These are phyloP conservation scores for Perdix hodgsoniae DNA, from an alignment of 2,797 vertebrate genomes.

Conservation along the genomic window DNA sequence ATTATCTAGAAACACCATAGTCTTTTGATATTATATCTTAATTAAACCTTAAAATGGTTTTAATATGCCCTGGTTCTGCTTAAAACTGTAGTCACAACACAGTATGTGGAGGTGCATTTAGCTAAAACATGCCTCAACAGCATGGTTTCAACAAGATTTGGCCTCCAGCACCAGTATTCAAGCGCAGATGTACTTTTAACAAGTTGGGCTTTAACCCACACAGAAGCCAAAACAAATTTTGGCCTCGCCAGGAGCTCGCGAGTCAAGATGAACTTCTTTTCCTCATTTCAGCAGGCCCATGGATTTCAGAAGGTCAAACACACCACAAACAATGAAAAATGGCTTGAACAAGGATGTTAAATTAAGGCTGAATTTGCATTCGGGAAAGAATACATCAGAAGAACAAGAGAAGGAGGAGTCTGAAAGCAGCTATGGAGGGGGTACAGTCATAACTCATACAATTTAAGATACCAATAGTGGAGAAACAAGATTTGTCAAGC, in stretches of 20 bases:
- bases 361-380: constrained; percentile 3
- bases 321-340: background rate
- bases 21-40: constrained; percentile 41
- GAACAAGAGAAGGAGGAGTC: background rate
- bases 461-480: background rate
- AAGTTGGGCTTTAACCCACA: background rate
- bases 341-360: background rate
- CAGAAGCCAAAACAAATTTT: background rate
- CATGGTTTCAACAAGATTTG: background rate
- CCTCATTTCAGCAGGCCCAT: background rate
- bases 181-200: background rate
- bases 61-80: background rate
- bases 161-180: background rate
- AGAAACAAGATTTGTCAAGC: background rate
- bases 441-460: background rate
- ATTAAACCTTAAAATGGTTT: constrained; percentile 34
- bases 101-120: background rate
- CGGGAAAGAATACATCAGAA: background rate
- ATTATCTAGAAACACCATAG: constrained; percentile 47
- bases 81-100: background rate
- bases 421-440: background rate
- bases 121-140: background rate
- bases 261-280: background rate
- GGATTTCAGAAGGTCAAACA: background rate
- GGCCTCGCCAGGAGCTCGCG: background rate